These are phyloP conservation scores for Phallusia fumigata DNA, from an alignment of 23 tunicate species.

Conservation along the genomic window DNA sequence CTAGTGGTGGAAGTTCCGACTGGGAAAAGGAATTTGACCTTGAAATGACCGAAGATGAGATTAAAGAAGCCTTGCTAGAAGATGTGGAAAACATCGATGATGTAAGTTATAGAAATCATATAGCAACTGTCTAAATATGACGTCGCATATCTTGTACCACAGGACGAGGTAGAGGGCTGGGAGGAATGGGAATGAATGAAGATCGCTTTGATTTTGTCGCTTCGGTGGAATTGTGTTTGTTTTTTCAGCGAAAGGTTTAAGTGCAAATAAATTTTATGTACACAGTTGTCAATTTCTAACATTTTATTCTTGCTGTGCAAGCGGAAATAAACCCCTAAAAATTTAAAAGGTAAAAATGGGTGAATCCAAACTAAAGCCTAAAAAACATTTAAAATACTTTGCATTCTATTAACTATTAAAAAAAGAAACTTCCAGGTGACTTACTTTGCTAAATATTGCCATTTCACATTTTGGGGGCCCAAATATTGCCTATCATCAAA, in stretches of 20 bases:
- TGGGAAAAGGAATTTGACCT: slow-evolving; percentile 96
- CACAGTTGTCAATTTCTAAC: background rate
- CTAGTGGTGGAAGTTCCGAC: slow-evolving; percentile 70
- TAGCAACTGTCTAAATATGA: background rate
- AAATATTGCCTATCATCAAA: no score
- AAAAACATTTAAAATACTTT: no score
- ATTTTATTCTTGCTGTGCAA: no score
- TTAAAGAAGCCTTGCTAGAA: slow-evolving; percentile 67
- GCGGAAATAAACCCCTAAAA: no score
- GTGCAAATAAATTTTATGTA: slow-evolving; percentile 13
- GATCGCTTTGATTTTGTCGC: background rate
- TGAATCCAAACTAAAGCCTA: no score
- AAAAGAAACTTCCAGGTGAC: no score
- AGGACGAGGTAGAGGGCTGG: slow-evolving; percentile 88
- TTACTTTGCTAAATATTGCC: no score
- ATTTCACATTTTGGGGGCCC: no score
- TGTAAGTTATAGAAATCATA: background rate
- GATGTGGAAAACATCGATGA: slow-evolving; percentile 25
- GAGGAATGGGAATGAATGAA: slow-evolving; percentile 71
- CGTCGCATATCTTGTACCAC: background rate
- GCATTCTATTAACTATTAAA: no score
- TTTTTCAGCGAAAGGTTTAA: background rate
- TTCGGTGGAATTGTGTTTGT: background rate
- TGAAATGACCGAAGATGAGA: slow-evolving; percentile 96
- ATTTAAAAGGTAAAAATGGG: no score